Evolutionary conservation across 2,113 vertebrate genomes (phyloP).

Genomic region (Falco punctatus): DNA sequence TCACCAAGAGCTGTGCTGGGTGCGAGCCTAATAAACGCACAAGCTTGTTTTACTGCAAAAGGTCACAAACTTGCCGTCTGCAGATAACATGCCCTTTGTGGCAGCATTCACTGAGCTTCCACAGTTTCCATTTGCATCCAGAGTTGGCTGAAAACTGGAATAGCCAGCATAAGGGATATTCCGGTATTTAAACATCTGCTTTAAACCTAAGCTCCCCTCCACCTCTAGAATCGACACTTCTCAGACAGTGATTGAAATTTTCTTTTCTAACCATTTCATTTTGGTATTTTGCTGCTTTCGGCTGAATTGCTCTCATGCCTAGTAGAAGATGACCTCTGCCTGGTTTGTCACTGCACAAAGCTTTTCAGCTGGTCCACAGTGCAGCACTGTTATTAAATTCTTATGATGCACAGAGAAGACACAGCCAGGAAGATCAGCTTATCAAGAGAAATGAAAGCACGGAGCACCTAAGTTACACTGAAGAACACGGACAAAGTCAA

Average conservation of each 20-base stretch:
- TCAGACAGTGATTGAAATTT: not conserved
- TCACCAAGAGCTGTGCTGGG: not conserved
- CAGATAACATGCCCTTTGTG: not conserved
- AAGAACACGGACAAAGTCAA: rapidly evolving
- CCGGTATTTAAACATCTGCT: not conserved
- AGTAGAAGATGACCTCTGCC: not conserved
- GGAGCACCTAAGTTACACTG: not conserved
- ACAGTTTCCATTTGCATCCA: not conserved
- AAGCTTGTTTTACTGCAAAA: not conserved
- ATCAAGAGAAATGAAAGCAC: not conserved
- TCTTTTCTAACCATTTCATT: not conserved
- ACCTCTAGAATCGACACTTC: not conserved
- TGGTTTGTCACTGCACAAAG: not conserved
- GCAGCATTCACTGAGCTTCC: not conserved
- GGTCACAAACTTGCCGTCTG: not conserved
- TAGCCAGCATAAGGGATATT: not conserved
- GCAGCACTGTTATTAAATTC: not conserved
- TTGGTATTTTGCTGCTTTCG: not conserved
- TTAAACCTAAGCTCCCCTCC: not conserved
- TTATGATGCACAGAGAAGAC: not conserved
- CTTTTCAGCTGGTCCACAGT: not conserved
- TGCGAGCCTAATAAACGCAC: not conserved
- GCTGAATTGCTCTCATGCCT: not conserved
- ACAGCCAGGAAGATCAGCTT: not conserved
- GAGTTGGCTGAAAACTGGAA: not conserved